Evolutionary conservation across 1,140 invertebrate genomes (phyloP), one percentile per base, ranked within the genome.

Genomic region (Acyrthosiphon pisum): DNA sequence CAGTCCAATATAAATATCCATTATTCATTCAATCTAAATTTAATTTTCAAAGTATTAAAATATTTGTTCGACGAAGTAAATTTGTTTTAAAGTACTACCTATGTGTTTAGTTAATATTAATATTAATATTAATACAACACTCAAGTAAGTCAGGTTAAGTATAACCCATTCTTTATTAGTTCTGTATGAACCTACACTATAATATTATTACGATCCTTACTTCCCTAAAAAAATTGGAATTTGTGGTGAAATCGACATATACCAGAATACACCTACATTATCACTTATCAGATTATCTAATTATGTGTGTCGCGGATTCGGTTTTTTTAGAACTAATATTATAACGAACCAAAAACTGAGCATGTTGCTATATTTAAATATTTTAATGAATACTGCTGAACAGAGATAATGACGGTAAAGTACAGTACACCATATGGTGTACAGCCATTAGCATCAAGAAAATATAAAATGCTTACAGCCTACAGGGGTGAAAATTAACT

Each of bases 391-490:
- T 76, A 76, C 60, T 76, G 60, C 1, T n/a, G 14, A 76, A 76
- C 60, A n/a, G 60, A 76, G 60, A 76, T 76, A 76, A 76, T 76
- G 60, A 6, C 14, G 60, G 60, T 76, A 3, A 76, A 76, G n/a
- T 76, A n/a, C 60, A 76, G n/a, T 76, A 76, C 60, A 76, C 60
- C 60, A n/a, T 53, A 22, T 76, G 30, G 60, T 18, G 30, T 68
- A n/a, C 30, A 14, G 6, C 14, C 30, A 76, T 76, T n/a, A 76
- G 3, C 14, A 76, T 6, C 14, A n/a, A 76, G 30, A 76, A 76
- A n/a, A n/a, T 76, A 76, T 76, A 76, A 76, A 76, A 76, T 35
- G 60, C 60, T 76, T 76, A 76, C 60, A 76, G 60, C 60, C n/a
- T 76, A 76, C 60, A 76, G 6, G 30, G n/a, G 14, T 76, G 14